phyloP scores from a whole-genome alignment of 2,888 invertebrate species.

The Polyommatus icarus region DNA sequence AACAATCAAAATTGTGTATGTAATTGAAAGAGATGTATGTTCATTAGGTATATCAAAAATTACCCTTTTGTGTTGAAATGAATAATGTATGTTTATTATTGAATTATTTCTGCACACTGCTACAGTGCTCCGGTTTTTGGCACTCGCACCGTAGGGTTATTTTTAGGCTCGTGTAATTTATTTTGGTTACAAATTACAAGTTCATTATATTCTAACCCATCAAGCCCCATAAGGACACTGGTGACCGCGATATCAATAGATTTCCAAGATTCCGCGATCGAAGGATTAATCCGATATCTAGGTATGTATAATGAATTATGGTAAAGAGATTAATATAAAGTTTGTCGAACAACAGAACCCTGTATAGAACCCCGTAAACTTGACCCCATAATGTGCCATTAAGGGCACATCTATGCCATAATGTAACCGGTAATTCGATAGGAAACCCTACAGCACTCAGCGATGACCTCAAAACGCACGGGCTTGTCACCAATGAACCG shows the following conservation, averaged over 20 bases:
- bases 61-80: conserved; percentile 26
- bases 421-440: conserved; percentile 38
- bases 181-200: not conserved
- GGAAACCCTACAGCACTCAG: conserved; percentile 34
- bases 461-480: conserved; percentile 43
- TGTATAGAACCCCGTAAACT: not conserved
- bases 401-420: conserved; percentile 17
- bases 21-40: conserved; percentile 23
- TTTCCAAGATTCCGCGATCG: too few species aligned
- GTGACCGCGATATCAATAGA: too few species aligned
- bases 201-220: too few species aligned
- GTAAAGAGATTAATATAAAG: not conserved
- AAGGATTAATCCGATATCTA: too few species aligned
- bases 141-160: not conserved
- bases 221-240: too few species aligned
- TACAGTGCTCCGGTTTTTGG: not conserved
- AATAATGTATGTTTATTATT: conserved; percentile 20
- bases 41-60: conserved; percentile 25
- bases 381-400: conserved; percentile 14
- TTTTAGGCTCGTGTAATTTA: not conserved
- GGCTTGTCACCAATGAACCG: not conserved
- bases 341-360: not conserved
- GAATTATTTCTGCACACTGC: not conserved
- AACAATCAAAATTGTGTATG: conserved; percentile 6
- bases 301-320: too few species aligned